Percentiles rank a stretch among this genome's conserved stretches.
Evolutionary conservation across 1,140 invertebrate genomes (phyloP).

Genomic region (Manduca sexta): DNA sequence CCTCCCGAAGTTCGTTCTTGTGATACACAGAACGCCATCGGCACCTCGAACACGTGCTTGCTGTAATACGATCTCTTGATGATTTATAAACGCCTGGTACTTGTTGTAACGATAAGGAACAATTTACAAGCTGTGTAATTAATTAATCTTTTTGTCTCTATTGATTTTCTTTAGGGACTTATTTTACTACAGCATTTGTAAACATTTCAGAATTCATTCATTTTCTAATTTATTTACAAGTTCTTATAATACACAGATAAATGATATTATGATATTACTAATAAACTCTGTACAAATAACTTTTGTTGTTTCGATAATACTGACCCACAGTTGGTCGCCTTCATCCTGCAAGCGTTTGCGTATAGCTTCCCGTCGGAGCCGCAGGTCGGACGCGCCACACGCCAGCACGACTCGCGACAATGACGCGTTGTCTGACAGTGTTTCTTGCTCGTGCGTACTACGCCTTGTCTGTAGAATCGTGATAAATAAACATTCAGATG

Average conservation of each 20-base stretch:
- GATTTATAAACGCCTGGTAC: background rate
- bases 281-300: no score
- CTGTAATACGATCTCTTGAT: conserved; percentile 59
- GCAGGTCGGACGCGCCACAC: conserved; percentile 91
- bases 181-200: no score
- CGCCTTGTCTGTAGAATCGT: conserved; percentile 79
- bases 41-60: conserved; percentile 93
- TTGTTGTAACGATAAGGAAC: background rate
- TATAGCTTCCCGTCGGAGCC: conserved; percentile 94
- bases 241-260: no score
- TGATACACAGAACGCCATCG: conserved; percentile 89
- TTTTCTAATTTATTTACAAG: no score
- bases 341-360: conserved; percentile 94
- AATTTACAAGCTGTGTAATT: no score
- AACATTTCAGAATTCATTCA: no score
- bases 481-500: no score
- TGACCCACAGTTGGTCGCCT: conserved; percentile 92
- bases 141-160: no score
- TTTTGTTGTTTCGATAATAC: conserved; percentile 16
- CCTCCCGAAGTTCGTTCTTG: conserved; percentile 78
- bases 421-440: conserved; percentile 93
- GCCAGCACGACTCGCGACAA: conserved; percentile 92
- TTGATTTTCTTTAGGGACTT: no score
- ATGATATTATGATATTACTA: no score
- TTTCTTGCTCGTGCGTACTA: conserved; percentile 88